A percentile compares a stretch with the other conserved stretches of the same genome.
phyloP scores from a whole-genome alignment of 2,113 vertebrate species.

The Microtus montanus region DNA sequence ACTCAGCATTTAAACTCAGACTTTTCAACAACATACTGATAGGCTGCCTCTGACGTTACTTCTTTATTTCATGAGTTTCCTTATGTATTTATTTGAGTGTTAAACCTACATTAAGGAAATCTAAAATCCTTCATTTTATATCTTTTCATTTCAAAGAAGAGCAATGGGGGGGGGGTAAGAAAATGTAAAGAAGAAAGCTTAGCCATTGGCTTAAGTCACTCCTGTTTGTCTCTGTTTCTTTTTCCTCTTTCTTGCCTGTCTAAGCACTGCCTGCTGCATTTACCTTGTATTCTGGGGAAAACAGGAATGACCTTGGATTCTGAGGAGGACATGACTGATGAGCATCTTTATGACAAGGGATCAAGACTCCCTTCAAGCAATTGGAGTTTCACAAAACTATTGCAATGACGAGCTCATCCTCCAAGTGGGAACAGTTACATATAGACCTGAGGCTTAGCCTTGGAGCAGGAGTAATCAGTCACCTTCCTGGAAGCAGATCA shows the following conservation, averaged over 20 bases:
- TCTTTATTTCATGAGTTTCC: neutral
- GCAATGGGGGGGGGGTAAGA: neutral
- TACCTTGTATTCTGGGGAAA: neutral
- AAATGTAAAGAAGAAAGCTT: neutral
- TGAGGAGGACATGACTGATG: no score
- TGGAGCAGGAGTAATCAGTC: neutral
- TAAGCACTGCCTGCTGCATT: neutral
- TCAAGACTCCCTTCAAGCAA: neutral
- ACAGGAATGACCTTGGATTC: neutral
- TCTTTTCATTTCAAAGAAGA: neutral
- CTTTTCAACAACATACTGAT: neutral
- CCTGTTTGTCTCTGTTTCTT: neutral
- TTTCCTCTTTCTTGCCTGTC: neutral
- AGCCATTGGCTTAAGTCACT: neutral
- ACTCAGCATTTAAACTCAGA: neutral
- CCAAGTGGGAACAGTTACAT: neutral
- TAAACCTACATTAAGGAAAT: neutral
- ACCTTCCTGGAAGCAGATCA: neutral
- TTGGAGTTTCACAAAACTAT: neutral
- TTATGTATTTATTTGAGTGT: slow-evolving; percentile 1
- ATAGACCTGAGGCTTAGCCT: neutral
- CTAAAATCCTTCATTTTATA: neutral
- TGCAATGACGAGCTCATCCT: neutral
- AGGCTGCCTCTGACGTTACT: neutral
- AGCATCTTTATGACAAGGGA: neutral